phyloP scores from a whole-genome alignment of 2,888 invertebrate species.

The Syrphus vitripennis region DNA sequence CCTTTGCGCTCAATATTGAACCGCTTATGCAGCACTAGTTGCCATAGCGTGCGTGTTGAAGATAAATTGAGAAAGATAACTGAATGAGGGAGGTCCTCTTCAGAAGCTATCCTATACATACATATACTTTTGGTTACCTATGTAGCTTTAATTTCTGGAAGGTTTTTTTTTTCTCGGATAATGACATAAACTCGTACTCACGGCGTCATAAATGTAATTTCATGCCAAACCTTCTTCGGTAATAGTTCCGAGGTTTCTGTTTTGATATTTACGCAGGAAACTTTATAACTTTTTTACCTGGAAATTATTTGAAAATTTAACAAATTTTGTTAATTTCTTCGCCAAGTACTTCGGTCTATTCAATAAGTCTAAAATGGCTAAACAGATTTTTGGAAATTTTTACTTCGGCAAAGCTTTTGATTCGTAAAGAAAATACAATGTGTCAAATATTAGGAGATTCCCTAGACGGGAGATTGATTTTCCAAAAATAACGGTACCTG shows the following conservation, averaged over 20 bases:
- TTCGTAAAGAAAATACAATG: no score
- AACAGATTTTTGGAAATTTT: no score
- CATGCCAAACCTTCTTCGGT: not conserved
- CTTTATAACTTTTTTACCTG: no score
- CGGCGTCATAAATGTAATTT: slow-evolving; percentile 59
- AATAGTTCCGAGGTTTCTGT: slow-evolving; percentile 15
- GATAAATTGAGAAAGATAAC: slow-evolving; percentile 65
- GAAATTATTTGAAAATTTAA: no score
- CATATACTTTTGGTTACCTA: not conserved
- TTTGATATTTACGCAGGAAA: slow-evolving; percentile 62
- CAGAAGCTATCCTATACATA: slow-evolving; percentile 20
- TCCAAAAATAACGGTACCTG: no score
- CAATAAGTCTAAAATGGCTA: no score
- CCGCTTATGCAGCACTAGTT: slow-evolving; percentile 51
- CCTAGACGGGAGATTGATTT: no score
- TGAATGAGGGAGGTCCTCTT: slow-evolving; percentile 36
- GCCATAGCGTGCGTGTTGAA: slow-evolving; percentile 70
- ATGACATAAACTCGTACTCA: slow-evolving; percentile 64
- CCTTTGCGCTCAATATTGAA: slow-evolving; percentile 51
- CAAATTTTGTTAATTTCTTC: no score
- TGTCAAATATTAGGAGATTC: no score
- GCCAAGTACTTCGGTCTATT: no score
- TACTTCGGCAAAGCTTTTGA: no score
- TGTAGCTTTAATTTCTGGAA: not conserved
- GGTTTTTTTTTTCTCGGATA: slow-evolving; percentile 2